phyloP scores from a whole-genome alignment of 2,797 vertebrate species.

The Poeciliopsis presidionis region DNA sequence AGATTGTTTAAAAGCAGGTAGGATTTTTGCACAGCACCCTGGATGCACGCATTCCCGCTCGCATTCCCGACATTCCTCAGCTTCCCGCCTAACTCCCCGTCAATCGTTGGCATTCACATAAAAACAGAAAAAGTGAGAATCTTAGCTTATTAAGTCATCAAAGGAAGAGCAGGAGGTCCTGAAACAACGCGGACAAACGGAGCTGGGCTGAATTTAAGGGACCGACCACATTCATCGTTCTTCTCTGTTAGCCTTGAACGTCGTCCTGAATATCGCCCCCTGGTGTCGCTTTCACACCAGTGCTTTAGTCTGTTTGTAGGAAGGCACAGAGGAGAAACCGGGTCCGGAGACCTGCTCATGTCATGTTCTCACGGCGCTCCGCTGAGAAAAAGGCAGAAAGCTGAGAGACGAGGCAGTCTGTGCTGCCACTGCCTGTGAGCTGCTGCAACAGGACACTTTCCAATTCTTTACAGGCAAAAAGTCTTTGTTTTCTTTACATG shows the following conservation, averaged over 20 bases:
- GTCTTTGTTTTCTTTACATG: constrained; percentile 58
- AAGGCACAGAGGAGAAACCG: constrained; percentile 79
- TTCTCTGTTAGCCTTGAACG: constrained; percentile 36
- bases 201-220: constrained; percentile 45
- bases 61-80: constrained; percentile 47
- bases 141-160: constrained; percentile 78
- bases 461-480: constrained; percentile 68
- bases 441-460: constrained; percentile 65
- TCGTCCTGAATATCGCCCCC: background rate
- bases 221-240: constrained; percentile 54
- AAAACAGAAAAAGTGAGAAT: constrained; percentile 72
- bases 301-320: constrained; percentile 77
- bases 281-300: constrained; percentile 78
- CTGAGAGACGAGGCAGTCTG: constrained; percentile 30
- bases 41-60: constrained; percentile 22
- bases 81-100: constrained; percentile 65
- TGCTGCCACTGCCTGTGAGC: constrained; percentile 46
- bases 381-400: constrained; percentile 37
- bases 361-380: constrained; percentile 46
- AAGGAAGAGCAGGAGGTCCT: constrained; percentile 63
- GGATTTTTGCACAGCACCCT: background rate
- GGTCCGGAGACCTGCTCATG: constrained; percentile 41
- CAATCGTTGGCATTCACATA: constrained; percentile 78
- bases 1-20: background rate
- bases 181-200: constrained; percentile 32